A percentile compares a stretch with the other conserved stretches of the same genome.
phyloP scores from a whole-genome alignment of 2,797 vertebrate species.

The Ceyx erithaca region DNA sequence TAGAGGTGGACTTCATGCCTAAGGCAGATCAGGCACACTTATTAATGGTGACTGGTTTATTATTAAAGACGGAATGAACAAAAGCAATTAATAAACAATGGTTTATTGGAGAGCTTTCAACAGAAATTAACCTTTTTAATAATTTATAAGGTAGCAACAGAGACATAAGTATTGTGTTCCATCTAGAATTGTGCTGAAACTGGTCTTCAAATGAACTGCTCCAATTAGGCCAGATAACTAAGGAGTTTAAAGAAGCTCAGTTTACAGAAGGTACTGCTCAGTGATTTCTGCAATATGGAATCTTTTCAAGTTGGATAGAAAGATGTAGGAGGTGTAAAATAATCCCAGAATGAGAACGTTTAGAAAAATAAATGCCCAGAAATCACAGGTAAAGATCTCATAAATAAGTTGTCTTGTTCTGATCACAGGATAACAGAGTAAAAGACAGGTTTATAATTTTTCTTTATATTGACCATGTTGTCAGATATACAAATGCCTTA shows the following conservation, averaged over 20 bases:
- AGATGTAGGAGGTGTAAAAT: not conserved
- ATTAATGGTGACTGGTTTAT: not conserved
- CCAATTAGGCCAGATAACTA: not conserved
- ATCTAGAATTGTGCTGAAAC: not conserved
- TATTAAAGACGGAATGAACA: constrained; percentile 15
- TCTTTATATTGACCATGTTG: not conserved
- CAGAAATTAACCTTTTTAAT: not conserved
- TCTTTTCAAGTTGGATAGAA: not conserved
- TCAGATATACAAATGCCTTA: not conserved
- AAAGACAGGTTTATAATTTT: not conserved
- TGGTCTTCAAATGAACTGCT: not conserved
- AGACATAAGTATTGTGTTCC: not conserved
- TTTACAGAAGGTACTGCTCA: not conserved
- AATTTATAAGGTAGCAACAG: not conserved
- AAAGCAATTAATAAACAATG: not conserved
- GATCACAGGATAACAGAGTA: not conserved
- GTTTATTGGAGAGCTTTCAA: constrained; percentile 3
- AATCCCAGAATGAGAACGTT: not conserved
- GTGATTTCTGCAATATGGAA: not conserved
- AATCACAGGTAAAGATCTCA: not conserved
- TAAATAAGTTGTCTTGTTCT: not conserved
- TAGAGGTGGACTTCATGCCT: not conserved
- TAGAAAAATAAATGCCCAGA: not conserved
- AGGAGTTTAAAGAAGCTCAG: not conserved
- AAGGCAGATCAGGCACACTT: not conserved